Conservation (phyloP, 1,140 invertebrate species). For the Ctenoplectra terminalis region DNA sequence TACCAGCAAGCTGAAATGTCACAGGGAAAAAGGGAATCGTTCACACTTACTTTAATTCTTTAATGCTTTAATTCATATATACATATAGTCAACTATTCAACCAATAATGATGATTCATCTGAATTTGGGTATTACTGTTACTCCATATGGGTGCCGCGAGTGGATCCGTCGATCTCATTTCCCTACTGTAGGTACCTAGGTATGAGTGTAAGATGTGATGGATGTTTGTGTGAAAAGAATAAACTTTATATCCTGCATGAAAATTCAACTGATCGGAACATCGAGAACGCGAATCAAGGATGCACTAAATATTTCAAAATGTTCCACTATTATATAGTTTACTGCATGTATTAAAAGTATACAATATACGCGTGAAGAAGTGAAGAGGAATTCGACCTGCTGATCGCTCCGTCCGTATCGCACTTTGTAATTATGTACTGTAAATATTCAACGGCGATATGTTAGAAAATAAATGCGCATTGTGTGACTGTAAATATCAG, state of each 20-base stretch:
- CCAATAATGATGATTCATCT: too few relatives aligned
- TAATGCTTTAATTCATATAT: too few relatives aligned
- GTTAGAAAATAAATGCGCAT: slow-evolving; percentile 60
- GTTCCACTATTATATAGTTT: slow-evolving; percentile 20
- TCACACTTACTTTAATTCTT: too few relatives aligned
- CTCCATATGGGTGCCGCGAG: too few relatives aligned
- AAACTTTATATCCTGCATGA: background rate
- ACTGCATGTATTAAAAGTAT: slow-evolving; percentile 8
- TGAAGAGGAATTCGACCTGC: slow-evolving; percentile 73
- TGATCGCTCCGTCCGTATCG: slow-evolving; percentile 73
- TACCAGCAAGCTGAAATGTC: too few relatives aligned
- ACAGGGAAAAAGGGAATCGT: too few relatives aligned
- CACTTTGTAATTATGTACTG: slow-evolving; percentile 77
- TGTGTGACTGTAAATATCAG: slow-evolving; percentile 74
- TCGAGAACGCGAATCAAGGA: background rate
- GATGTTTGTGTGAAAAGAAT: background rate
- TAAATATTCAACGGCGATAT: slow-evolving; percentile 75
- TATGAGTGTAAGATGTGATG: background rate
- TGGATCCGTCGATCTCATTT: too few relatives aligned
- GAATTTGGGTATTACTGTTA: too few relatives aligned
- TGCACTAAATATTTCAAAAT: slow-evolving; percentile 16
- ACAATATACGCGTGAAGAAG: slow-evolving; percentile 27
- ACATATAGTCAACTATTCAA: too few relatives aligned
- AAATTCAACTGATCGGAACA: background rate
- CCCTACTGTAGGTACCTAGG: too few relatives aligned